A percentile compares a stretch with the other conserved stretches of the same genome.
Evolutionary conservation across 2,113 vertebrate genomes (phyloP).

Genomic region (Cacatua alba): DNA sequence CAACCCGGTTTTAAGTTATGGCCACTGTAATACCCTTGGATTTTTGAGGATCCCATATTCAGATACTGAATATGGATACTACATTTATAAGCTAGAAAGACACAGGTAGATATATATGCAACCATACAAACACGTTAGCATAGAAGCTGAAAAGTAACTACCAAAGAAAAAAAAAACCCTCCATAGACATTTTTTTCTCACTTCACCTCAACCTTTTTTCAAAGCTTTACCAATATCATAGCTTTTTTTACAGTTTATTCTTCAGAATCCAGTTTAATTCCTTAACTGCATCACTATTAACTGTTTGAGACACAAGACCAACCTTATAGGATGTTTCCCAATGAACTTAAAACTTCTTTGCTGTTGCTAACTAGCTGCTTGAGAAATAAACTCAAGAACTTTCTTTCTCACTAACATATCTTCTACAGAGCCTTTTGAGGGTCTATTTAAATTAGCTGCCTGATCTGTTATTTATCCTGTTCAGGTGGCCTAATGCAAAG

Average conservation of each 20-base stretch:
- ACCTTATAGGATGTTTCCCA: not conserved
- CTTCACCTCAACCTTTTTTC: not conserved
- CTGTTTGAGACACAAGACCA: not conserved
- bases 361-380: rapidly evolving
- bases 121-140: rapidly evolving
- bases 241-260: not conserved
- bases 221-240: not conserved
- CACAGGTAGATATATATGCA: not conserved
- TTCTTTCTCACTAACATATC: rapidly evolving
- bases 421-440: rapidly evolving
- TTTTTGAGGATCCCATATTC: not conserved
- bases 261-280: not conserved
- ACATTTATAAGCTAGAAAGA: not conserved
- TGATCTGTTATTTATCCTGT: not conserved
- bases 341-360: too few species aligned
- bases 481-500: not conserved
- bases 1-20: not conserved
- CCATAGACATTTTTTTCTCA: not conserved
- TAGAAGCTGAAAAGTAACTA: not conserved
- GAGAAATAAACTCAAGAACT: rapidly evolving
- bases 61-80: not conserved
- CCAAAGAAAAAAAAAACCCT: not conserved
- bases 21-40: rapidly evolving
- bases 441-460: not conserved
- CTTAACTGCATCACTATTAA: not conserved